Conservation (phyloP, 2,888 invertebrate genomes). For the Leucophenga montana region DNA sequence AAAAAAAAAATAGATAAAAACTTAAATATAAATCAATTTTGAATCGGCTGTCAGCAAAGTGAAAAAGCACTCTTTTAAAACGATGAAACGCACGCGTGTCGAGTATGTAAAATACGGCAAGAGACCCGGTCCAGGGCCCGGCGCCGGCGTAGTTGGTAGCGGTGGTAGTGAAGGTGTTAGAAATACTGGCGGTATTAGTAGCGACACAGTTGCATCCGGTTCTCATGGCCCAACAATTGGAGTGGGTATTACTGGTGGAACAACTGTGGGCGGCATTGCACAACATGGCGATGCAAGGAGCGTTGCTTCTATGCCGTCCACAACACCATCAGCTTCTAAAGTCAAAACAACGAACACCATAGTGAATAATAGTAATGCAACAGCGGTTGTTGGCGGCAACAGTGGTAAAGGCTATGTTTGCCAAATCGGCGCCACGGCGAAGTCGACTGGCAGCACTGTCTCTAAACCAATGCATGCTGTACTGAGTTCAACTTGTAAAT, state of each 20-base stretch:
- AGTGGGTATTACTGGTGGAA: slow-evolving; percentile 50
- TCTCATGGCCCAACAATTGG: slow-evolving; percentile 58
- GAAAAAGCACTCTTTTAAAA: slow-evolving; percentile 58
- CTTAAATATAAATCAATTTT: slow-evolving; percentile 25
- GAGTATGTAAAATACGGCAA: slow-evolving; percentile 73
- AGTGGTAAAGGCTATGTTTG: slow-evolving; percentile 33
- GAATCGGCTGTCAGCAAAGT: slow-evolving; percentile 25
- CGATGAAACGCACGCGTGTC: slow-evolving; percentile 73
- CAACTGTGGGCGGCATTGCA: slow-evolving; percentile 56
- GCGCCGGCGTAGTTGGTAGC: slow-evolving; percentile 66
- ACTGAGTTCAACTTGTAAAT: slow-evolving; percentile 73
- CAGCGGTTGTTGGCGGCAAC: slow-evolving; percentile 31
- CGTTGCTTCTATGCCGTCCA: slow-evolving; percentile 72
- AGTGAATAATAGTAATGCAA: slow-evolving; percentile 39
- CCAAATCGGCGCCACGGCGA: slow-evolving; percentile 57
- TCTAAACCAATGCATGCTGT: slow-evolving; percentile 66
- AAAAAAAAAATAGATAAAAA: slow-evolving; percentile 17
- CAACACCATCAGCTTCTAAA: slow-evolving; percentile 64
- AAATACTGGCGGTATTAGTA: slow-evolving; percentile 54
- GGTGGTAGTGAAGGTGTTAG: slow-evolving; percentile 56
- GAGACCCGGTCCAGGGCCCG: slow-evolving; percentile 69
- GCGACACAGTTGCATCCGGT: slow-evolving; percentile 62
- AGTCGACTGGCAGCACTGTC: slow-evolving; percentile 57
- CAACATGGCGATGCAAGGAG: slow-evolving; percentile 72
- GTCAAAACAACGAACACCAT: slow-evolving; percentile 55